Conservation (phyloP, 2,797 vertebrate species). For the Poecilia velifera region DNA sequence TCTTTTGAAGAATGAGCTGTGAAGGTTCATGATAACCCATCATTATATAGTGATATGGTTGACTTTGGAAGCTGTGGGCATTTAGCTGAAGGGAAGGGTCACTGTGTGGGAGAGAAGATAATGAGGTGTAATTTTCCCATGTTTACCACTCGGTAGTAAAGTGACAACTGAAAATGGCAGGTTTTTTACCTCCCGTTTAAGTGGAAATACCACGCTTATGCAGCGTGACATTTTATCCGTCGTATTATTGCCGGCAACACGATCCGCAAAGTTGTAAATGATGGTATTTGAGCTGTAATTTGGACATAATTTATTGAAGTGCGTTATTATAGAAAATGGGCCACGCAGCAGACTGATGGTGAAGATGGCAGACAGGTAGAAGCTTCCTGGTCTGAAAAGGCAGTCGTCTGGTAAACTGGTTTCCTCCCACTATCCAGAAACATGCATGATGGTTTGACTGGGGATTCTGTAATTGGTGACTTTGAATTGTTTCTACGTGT, state of each 20-base stretch:
- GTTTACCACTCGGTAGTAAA: constrained; percentile 2
- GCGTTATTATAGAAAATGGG: background rate
- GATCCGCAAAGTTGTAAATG: background rate
- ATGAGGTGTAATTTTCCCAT: constrained; percentile 12
- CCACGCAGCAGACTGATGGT: background rate
- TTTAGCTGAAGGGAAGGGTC: constrained; percentile 12
- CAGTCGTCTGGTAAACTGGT: no score
- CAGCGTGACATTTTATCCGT: background rate
- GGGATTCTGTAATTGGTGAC: background rate
- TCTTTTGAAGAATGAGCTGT: background rate
- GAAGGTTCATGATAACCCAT: background rate
- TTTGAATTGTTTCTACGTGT: background rate
- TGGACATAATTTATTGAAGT: background rate
- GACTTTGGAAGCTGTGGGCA: constrained; percentile 7
- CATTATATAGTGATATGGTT: background rate
- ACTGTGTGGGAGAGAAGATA: background rate
- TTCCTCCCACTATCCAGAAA: no score
- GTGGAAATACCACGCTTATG: background rate
- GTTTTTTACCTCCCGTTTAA: background rate
- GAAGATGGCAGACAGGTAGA: background rate
- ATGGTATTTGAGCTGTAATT: background rate
- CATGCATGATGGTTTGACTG: background rate
- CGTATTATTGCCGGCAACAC: background rate
- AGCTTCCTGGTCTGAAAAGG: background rate
- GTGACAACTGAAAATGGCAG: constrained; percentile 4